A percentile compares a stretch with the other conserved stretches of the same genome.
Conservation (phyloP, 2,888 invertebrate species). For the Megastigmus dorsalis region DNA sequence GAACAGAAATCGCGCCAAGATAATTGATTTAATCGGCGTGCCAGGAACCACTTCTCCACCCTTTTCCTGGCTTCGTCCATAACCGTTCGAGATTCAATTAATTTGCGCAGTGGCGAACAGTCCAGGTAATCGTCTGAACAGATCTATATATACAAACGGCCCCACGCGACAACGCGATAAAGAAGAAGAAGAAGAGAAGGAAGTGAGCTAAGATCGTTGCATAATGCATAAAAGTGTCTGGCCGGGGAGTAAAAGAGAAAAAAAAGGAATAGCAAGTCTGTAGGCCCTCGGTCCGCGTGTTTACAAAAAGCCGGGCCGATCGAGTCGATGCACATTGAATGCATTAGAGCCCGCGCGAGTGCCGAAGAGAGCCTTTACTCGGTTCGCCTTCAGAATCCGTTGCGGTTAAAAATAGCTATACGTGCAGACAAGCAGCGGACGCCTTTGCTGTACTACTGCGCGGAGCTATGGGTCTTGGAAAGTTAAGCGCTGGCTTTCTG, state of each 20-base stretch:
- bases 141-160: too few species aligned
- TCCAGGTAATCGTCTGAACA: not conserved
- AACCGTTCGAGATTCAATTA: slow-evolving; percentile 28
- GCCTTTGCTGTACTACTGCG: too few species aligned
- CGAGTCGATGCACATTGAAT: slow-evolving; percentile 41
- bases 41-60: too few species aligned
- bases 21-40: slow-evolving; percentile 38
- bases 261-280: too few species aligned
- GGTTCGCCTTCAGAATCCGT: not conserved
- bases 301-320: slow-evolving; percentile 29
- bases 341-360: too few species aligned
- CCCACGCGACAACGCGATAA: slow-evolving; percentile 3
- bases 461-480: not conserved
- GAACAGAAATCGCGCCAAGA: slow-evolving; percentile 11
- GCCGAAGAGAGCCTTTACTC: not conserved
- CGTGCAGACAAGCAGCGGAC: too few species aligned
- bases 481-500: not conserved
- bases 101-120: not conserved
- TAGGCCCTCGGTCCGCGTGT: slow-evolving; percentile 16
- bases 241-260: too few species aligned
- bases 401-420: not conserved
- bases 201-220: slow-evolving; percentile 8
- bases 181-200: not conserved
- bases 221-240: slow-evolving; percentile 40
- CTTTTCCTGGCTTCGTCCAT: too few species aligned